phyloP scores from a whole-genome alignment of 1,140 invertebrate species.

The Apis laboriosa region DNA sequence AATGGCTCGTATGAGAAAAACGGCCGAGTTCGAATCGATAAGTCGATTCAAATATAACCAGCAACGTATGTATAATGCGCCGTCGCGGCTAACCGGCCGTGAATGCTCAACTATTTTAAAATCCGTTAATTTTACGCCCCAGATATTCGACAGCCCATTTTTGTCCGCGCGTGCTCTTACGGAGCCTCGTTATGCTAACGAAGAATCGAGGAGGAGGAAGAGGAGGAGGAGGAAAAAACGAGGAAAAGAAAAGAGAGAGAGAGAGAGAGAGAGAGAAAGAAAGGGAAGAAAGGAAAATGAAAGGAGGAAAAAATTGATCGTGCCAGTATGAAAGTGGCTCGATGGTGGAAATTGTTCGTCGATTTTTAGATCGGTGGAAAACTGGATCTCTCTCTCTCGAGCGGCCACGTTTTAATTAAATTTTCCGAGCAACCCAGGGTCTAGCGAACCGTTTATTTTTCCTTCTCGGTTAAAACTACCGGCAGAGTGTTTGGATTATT shows the following conservation, averaged over 20 bases:
- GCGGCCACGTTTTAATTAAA: slow-evolving; percentile 21
- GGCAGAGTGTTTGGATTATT: slow-evolving; percentile 13
- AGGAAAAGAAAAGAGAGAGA: not conserved
- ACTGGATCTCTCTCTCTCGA: not conserved
- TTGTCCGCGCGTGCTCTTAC: not conserved
- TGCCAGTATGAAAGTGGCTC: not conserved
- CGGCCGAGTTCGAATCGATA: slow-evolving; percentile 58
- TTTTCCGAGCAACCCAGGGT: not conserved
- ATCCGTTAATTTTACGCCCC: slow-evolving; percentile 55
- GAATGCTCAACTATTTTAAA: slow-evolving; percentile 50
- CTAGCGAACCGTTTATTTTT: not conserved
- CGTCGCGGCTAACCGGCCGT: slow-evolving; percentile 9
- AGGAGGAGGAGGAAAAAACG: not conserved
- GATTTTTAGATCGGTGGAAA: not conserved
- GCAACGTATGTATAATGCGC: slow-evolving; percentile 32
- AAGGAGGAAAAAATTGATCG: not conserved
- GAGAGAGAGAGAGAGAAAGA: not conserved
- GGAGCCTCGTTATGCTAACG: not conserved
- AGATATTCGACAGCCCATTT: slow-evolving; percentile 22
- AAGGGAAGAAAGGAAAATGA: not conserved
- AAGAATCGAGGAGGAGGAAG: not conserved
- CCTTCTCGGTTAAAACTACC: not conserved
- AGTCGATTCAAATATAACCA: slow-evolving; percentile 61
- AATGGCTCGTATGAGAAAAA: slow-evolving; percentile 61
- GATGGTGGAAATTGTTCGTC: not conserved